phyloP scores from a whole-genome alignment of 2,113 vertebrate species.

The Tauraco erythrolophus region DNA sequence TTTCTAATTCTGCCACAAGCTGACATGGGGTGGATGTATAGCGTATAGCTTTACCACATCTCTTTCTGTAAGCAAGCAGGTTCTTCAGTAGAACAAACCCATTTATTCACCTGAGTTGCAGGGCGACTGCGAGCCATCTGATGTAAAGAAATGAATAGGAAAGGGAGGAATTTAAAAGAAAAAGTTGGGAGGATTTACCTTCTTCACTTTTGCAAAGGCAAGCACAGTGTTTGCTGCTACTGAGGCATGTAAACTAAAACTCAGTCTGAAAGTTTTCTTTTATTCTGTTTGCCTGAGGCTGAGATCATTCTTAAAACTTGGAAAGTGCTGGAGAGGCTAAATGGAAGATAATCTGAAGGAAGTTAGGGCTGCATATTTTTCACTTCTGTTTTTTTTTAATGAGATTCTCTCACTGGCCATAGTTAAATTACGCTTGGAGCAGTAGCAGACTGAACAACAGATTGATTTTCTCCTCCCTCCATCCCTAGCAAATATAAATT shows the following conservation, averaged over 20 bases:
- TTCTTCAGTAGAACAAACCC: background rate
- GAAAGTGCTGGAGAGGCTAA: background rate
- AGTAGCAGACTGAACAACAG: background rate
- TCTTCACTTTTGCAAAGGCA: background rate
- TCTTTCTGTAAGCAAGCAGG: background rate
- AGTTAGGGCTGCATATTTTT: background rate
- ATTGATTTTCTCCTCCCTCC: slow-evolving; percentile 72
- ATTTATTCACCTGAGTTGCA: background rate
- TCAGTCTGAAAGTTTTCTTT: background rate
- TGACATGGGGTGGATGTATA: background rate
- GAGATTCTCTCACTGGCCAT: background rate
- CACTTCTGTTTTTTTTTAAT: background rate
- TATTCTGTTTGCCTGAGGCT: background rate
- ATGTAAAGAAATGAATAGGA: background rate
- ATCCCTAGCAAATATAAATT: slow-evolving; percentile 29
- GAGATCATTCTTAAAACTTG: background rate
- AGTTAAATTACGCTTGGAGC: slow-evolving; percentile 69
- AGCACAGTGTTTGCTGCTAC: background rate
- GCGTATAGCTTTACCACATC: background rate
- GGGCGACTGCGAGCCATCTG: background rate
- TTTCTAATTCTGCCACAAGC: background rate
- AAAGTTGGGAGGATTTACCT: background rate
- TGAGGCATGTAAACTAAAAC: background rate
- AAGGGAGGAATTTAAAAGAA: background rate
- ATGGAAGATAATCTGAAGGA: background rate